These are phyloP conservation scores for Drosophila murphyi DNA, from an alignment of 1,140 invertebrate species.

Conservation along the genomic window DNA sequence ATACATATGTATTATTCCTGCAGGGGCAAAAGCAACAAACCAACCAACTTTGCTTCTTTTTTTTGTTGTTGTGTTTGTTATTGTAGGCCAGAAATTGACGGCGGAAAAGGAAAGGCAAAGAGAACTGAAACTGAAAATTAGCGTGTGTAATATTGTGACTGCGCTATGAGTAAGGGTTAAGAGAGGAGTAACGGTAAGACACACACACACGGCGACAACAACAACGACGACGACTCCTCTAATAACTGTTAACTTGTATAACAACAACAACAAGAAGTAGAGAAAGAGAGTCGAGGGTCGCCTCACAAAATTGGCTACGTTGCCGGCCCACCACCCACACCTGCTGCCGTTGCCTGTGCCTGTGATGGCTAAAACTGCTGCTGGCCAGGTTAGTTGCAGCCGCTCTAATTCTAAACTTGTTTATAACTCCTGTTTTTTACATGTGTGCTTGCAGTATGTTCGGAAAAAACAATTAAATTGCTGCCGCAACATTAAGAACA, in stretches of 20 bases:
- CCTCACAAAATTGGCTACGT: constrained; percentile 19
- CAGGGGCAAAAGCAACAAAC: constrained; percentile 55
- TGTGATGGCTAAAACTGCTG: constrained; percentile 49
- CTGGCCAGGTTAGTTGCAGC: constrained; percentile 39
- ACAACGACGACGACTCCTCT: neutral
- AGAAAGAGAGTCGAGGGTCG: constrained; percentile 1
- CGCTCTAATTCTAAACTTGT: neutral
- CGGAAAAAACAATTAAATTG: constrained; percentile 43
- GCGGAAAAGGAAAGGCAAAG: constrained; percentile 38
- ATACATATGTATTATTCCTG: constrained; percentile 50
- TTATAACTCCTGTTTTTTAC: constrained; percentile 10
- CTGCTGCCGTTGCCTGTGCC: neutral
- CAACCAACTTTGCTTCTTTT: constrained; percentile 38
- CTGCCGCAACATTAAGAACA: constrained; percentile 11
- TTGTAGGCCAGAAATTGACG: constrained; percentile 43
- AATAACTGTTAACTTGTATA: constrained; percentile 28
- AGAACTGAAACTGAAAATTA: constrained; percentile 42
- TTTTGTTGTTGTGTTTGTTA: constrained; percentile 44
- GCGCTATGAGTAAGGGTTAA: constrained; percentile 26
- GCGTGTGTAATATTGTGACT: constrained; percentile 45
- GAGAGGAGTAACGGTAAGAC: constrained; percentile 23
- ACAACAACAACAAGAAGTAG: neutral
- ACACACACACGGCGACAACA: constrained; percentile 7
- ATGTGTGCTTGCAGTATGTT: constrained; percentile 36
- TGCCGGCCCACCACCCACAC: constrained; percentile 8